A percentile compares a stretch with the other conserved stretches of the same genome.
phyloP scores from a whole-genome alignment of 2,888 invertebrate genomes.

The Aphidius colemani region DNA sequence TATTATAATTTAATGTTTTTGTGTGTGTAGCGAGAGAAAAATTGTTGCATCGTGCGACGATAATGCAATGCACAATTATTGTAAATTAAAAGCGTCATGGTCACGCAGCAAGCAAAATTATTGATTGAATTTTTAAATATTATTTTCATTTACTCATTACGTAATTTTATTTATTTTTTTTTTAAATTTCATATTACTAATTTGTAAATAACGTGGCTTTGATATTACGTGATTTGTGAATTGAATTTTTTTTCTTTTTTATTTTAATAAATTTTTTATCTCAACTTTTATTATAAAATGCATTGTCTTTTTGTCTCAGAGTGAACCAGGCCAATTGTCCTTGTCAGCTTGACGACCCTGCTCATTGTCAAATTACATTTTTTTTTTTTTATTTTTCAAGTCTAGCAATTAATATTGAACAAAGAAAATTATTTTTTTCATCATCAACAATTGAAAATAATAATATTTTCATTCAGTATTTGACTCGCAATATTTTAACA shows the following conservation, averaged over 20 bases:
- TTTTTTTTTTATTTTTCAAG: too few relatives aligned
- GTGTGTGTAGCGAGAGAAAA: constrained; percentile 20
- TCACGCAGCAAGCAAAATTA: constrained; percentile 43
- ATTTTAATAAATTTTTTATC: too few relatives aligned
- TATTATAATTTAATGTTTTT: constrained; percentile 12
- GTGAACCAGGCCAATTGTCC: constrained; percentile 31
- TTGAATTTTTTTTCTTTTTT: constrained; percentile 17
- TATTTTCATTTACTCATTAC: constrained; percentile 33
- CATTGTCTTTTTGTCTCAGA: constrained; percentile 20
- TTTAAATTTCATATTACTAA: constrained; percentile 4
- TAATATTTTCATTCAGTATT: too few relatives aligned
- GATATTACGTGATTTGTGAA: constrained; percentile 25
- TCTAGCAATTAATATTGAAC: too few relatives aligned
- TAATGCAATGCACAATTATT: constrained; percentile 35
- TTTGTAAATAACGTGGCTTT: constrained; percentile 23
- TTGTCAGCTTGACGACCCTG: not conserved
- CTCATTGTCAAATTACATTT: too few relatives aligned
- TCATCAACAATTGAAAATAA: too few relatives aligned
- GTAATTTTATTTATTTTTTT: constrained; percentile 26
- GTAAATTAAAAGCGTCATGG: constrained; percentile 38
- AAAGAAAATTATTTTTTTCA: too few relatives aligned
- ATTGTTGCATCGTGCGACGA: constrained; percentile 22
- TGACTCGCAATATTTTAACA: too few relatives aligned
- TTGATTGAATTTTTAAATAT: constrained; percentile 37
- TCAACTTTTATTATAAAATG: constrained; percentile 1